Percentiles rank a stretch among this genome's conserved stretches.
These are phyloP conservation scores for Theristicus caerulescens DNA, from an alignment of 2,113 vertebrate genomes.

Conservation along the genomic window DNA sequence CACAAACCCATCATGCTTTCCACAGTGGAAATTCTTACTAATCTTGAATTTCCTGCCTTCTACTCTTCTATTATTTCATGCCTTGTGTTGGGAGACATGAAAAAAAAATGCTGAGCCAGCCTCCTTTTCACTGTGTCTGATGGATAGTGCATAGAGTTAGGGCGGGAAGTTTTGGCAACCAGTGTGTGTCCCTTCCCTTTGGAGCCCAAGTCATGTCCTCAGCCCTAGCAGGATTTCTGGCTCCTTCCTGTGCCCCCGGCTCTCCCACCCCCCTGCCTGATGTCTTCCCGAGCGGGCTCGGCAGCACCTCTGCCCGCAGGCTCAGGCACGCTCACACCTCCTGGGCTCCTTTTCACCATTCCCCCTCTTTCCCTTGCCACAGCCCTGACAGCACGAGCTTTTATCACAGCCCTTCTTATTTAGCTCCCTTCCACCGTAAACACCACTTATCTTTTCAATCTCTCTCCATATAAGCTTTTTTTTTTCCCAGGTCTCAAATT, in stretches of 20 bases:
- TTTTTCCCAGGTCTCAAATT: conserved; percentile 54
- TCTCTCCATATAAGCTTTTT: conserved; percentile 24
- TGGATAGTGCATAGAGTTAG: background rate
- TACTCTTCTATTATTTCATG: background rate
- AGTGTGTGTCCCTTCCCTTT: background rate
- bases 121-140: background rate
- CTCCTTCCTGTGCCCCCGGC: background rate
- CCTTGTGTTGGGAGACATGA: background rate
- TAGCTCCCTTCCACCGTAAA: conserved; percentile 48
- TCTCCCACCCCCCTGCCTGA: background rate
- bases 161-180: background rate
- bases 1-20: background rate
- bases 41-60: background rate
- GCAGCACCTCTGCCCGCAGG: background rate
- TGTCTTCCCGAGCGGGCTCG: background rate
- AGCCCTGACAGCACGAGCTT: background rate
- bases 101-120: background rate
- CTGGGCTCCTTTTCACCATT: background rate
- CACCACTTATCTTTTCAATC: conserved; percentile 67
- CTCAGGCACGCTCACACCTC: background rate
- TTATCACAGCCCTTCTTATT: conserved; percentile 55
- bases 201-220: background rate
- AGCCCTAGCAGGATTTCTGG: background rate
- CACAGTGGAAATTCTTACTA: background rate
- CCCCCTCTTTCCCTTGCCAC: background rate